Conservation (phyloP, 2,113 vertebrate genomes). For the Phrynosoma platyrhinos region DNA sequence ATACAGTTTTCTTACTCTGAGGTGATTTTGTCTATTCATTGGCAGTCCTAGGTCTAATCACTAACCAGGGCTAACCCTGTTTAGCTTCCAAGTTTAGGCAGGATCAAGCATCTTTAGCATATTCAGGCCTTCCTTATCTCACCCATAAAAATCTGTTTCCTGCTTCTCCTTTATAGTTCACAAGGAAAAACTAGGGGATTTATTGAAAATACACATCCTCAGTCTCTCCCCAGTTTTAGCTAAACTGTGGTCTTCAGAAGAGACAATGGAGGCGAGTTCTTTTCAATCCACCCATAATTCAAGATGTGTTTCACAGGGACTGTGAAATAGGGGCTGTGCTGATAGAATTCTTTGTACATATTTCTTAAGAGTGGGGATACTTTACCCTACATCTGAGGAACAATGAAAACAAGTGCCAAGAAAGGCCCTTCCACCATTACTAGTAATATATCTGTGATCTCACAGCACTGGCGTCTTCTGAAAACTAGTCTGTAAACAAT, state of each 20-base stretch:
- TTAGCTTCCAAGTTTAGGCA: too few species aligned
- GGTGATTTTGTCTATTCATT: too few species aligned
- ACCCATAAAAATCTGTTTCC: neutral
- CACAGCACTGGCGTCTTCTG: neutral
- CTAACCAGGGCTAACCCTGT: too few species aligned
- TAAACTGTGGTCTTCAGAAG: neutral
- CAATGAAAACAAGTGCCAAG: neutral
- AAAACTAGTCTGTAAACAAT: neutral
- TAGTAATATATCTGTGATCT: neutral
- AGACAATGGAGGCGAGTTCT: neutral
- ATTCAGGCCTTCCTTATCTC: too few species aligned
- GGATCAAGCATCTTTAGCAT: too few species aligned
- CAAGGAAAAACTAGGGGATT: neutral
- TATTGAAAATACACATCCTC: neutral
- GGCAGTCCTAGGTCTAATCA: too few species aligned
- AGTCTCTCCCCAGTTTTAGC: neutral
- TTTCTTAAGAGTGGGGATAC: neutral
- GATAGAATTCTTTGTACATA: too few species aligned
- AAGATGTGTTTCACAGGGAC: neutral
- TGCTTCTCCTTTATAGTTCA: neutral
- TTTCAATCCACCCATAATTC: neutral
- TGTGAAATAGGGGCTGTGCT: too few species aligned
- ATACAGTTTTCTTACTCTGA: too few species aligned
- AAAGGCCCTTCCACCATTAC: neutral
- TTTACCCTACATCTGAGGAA: neutral